Conservation (phyloP, 2,797 vertebrate genomes). For the Furcifer pardalis region DNA sequence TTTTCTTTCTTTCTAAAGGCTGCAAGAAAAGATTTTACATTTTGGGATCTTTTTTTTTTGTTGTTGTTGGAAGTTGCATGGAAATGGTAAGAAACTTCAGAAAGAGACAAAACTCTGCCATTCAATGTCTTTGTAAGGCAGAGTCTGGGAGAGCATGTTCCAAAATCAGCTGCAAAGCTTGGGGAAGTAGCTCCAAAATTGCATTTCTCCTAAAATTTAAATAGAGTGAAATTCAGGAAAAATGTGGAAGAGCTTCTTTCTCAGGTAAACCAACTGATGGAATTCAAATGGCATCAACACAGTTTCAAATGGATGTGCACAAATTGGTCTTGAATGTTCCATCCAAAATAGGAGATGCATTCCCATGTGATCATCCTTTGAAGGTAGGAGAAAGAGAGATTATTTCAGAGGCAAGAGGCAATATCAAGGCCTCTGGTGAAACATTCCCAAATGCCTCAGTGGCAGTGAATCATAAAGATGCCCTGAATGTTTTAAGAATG, state of each 20-base stretch:
- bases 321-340: no score
- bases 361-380: no score
- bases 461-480: no score
- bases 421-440: no score
- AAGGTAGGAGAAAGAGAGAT: no score
- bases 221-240: background rate
- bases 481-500: no score
- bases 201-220: background rate
- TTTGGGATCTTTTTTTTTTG: conserved; percentile 45
- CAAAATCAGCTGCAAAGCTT: background rate
- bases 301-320: background rate
- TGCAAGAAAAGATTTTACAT: conserved; percentile 57
- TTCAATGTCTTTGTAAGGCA: conserved; percentile 68
- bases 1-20: conserved; percentile 59
- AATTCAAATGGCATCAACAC: no score
- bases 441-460: no score
- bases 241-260: background rate
- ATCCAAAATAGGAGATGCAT: no score
- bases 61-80: conserved; percentile 45
- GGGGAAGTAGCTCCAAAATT: background rate
- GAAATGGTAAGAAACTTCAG: conserved; percentile 52
- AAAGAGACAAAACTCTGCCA: conserved; percentile 53
- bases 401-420: no score
- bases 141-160: conserved; percentile 33
- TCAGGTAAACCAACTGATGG: background rate